Conservation (phyloP, 2,888 invertebrate species). For the Patella ulyssiponensis region DNA sequence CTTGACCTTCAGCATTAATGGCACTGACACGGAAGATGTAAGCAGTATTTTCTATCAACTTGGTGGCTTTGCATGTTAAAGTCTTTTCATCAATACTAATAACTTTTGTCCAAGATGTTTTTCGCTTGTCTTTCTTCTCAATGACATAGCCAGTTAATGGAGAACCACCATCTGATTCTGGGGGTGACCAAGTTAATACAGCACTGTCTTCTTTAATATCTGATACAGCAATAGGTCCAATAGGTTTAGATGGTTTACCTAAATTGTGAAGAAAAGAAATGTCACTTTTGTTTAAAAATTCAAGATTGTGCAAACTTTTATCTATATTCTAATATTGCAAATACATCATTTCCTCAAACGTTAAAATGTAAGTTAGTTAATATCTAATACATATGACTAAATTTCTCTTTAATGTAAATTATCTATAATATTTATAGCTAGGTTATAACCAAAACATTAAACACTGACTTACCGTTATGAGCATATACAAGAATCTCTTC, state of each 20-base stretch:
- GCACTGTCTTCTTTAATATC: conserved; percentile 60
- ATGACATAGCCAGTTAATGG: conserved; percentile 67
- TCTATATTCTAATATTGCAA: too few relatives aligned
- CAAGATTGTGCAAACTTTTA: too few relatives aligned
- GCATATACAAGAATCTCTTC: too few relatives aligned
- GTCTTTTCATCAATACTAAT: conserved; percentile 47
- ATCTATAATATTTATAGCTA: too few relatives aligned
- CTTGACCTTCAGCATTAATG: conserved; percentile 62
- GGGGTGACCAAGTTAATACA: conserved; percentile 65
- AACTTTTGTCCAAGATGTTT: conserved; percentile 52
- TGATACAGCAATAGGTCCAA: conserved; percentile 49
- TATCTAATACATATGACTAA: too few relatives aligned
- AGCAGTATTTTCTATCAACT: conserved; percentile 64
- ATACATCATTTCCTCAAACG: too few relatives aligned
- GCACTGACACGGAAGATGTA: conserved; percentile 71
- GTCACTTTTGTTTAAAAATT: too few relatives aligned
- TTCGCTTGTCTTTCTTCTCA: conserved; percentile 62
- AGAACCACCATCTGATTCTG: conserved; percentile 67
- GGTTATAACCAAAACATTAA: too few relatives aligned
- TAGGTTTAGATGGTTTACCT: conserved; percentile 61
- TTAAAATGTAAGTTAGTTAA: too few relatives aligned
- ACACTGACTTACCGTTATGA: too few relatives aligned
- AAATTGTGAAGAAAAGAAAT: conserved; percentile 13
- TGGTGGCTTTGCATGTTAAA: conserved; percentile 49
- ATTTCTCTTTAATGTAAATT: too few relatives aligned